Evolutionary conservation across 2,797 vertebrate species (phyloP).

Genomic region (Pseudochaenichthys georgianus): DNA sequence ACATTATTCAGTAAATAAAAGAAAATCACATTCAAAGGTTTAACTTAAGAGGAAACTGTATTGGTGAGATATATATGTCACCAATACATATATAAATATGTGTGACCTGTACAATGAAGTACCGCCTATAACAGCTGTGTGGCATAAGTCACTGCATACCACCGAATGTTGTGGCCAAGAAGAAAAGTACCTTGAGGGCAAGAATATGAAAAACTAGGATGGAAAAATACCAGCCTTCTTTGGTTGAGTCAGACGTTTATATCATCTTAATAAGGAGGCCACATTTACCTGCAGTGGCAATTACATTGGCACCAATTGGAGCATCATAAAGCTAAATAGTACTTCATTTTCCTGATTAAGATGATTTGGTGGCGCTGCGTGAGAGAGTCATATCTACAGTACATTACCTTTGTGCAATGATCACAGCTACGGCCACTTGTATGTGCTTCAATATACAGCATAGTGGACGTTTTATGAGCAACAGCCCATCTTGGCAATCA

Average conservation of each 20-base stretch:
- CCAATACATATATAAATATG: too few species aligned
- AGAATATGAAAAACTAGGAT: neutral
- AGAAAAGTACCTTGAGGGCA: neutral
- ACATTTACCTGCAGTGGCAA: neutral
- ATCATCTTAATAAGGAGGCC: neutral
- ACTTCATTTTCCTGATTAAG: neutral
- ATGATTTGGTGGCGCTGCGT: conserved; percentile 18
- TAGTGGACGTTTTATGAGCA: conserved; percentile 17
- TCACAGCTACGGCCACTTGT: conserved; percentile 1
- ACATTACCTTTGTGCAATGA: conserved; percentile 2
- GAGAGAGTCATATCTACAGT: conserved; percentile 9
- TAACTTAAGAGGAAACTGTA: neutral
- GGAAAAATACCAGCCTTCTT: neutral
- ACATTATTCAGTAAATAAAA: conserved; percentile 27
- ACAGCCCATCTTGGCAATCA: conserved; percentile 13
- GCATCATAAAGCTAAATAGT: neutral
- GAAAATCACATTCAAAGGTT: neutral
- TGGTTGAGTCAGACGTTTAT: neutral
- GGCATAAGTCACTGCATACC: neutral
- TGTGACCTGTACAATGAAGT: neutral
- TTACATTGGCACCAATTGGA: neutral
- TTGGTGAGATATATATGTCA: neutral
- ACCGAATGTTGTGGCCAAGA: too few species aligned
- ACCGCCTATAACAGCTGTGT: neutral
- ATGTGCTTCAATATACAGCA: neutral